Evolutionary conservation across 1,140 invertebrate genomes (phyloP), one percentile per base, ranked within the genome.

Genomic region (Diabrotica virgifera): DNA sequence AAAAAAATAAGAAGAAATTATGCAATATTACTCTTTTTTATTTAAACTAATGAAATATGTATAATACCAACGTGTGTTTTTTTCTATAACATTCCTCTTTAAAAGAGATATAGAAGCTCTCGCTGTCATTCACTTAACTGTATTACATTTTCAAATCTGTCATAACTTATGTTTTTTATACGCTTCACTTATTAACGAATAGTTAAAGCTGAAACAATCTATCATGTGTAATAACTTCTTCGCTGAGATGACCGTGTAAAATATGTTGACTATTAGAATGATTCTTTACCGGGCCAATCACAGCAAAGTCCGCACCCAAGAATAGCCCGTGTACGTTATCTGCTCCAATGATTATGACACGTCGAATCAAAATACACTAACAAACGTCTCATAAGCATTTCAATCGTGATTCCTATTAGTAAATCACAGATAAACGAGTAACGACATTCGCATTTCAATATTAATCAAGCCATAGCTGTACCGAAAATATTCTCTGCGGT

Each of bases 341-440:
- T 46, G 40, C 40, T 46, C 40, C 40, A 46, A 46, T 46, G 40
- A 46, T 46, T 46, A 46, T 46, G 40, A 46, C 40, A 46, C n/a
- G 40, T 46, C n/a, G 40, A 46, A 46, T 46, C 40, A 46, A 46
- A 46, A 46, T 46, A 46, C n/a, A 10, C n/a, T 46, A 46, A 46
- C 8, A n/a, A 8, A 10, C 40, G n/a, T 46, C 40, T 8, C 40
- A 46, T 46, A n/a, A 46, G 8, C 40, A 46, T 46, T 46, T 46
- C n/a, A 46, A 46, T 46, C 40, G 40, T 46, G 40, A 46, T 46
- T 46, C n/a, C 40, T 46, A 46, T 46, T 8, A 46, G 5, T 46
- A 46, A 46, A 46, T 46, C 40, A n/a, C n/a, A 46, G 40, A 46
- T 46, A 46, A 46, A 46, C 24, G 24, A 24, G 24, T 24, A 24